phyloP scores from a whole-genome alignment of 2,888 invertebrate genomes.

The Meliscaeva auricollis region DNA sequence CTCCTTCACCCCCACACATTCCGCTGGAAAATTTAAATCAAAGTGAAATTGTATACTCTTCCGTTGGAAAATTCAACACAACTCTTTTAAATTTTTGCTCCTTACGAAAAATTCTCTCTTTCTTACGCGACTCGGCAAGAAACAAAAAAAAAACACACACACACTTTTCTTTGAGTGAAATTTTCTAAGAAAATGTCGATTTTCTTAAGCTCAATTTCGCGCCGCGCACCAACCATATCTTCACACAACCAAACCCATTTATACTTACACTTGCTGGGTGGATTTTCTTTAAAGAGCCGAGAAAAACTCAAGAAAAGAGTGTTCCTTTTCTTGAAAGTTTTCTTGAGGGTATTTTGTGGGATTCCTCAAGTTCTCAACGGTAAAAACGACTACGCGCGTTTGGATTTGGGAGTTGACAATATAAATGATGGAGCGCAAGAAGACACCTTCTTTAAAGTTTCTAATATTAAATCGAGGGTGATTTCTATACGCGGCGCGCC shows the following conservation, averaged over 20 bases:
- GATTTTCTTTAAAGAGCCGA: conserved; percentile 21
- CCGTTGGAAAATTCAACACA: neutral
- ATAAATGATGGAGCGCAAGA: conserved; percentile 67
- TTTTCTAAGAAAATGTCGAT: conserved; percentile 48
- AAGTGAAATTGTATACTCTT: neutral
- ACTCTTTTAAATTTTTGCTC: conserved; percentile 8
- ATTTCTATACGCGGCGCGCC: conserved; percentile 55
- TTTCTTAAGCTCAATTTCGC: neutral
- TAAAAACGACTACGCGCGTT: conserved; percentile 27
- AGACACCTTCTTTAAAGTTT: conserved; percentile 57
- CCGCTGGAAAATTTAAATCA: conserved; percentile 9
- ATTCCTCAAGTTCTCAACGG: conserved; percentile 43
- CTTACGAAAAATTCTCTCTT: conserved; percentile 2
- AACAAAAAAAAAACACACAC: neutral
- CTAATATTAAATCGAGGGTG: conserved; percentile 42
- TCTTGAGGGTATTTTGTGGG: conserved; percentile 46
- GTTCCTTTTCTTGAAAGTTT: conserved; percentile 20
- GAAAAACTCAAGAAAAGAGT: conserved; percentile 15
- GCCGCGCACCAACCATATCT: conserved; percentile 5
- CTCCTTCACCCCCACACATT: neutral
- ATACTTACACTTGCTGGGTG: neutral
- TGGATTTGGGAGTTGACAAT: conserved; percentile 60
- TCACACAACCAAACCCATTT: neutral
- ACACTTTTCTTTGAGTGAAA: conserved; percentile 38
- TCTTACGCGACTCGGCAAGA: neutral